A percentile compares a stretch with the other conserved stretches of the same genome.
Evolutionary conservation across 1,140 invertebrate species (phyloP).

Genomic region (Hycleus cichorii): DNA sequence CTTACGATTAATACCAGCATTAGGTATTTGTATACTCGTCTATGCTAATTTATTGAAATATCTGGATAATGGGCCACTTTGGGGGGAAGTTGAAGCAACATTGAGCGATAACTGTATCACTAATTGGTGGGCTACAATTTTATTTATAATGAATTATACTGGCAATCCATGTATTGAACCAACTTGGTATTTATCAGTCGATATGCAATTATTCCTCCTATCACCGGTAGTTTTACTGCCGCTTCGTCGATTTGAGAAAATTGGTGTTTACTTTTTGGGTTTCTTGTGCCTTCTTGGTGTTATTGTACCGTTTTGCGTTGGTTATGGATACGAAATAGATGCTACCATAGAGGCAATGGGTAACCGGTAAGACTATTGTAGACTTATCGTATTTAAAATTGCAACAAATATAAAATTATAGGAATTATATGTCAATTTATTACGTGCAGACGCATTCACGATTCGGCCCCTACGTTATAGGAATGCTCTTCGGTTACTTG

Average conservation of each 20-base stretch:
- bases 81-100: conserved; percentile 32
- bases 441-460: conserved; percentile 39
- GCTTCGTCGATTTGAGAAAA: not conserved
- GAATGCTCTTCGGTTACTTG: conserved; percentile 48
- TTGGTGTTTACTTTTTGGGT: not conserved
- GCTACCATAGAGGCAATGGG: not conserved
- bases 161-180: conserved; percentile 2
- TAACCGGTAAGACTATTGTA: not conserved
- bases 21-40: conserved; percentile 48
- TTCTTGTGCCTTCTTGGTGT: conserved; percentile 1
- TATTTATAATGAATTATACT: conserved; percentile 46
- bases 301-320: not conserved
- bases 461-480: conserved; percentile 50
- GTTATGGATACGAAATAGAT: conserved; percentile 24
- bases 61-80: conserved; percentile 48
- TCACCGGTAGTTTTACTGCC: conserved; percentile 10
- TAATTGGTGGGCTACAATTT: conserved; percentile 47
- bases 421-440: conserved; percentile 15
- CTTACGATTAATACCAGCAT: conserved; percentile 40
- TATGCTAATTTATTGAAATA: conserved; percentile 48
- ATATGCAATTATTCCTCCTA: conserved; percentile 17
- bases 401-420: too few species aligned
- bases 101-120: conserved; percentile 34
- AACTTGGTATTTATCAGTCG: conserved; percentile 16
- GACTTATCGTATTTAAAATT: too few species aligned